Conservation (phyloP, 2,888 invertebrate species). For the Drosophila ezoana region DNA sequence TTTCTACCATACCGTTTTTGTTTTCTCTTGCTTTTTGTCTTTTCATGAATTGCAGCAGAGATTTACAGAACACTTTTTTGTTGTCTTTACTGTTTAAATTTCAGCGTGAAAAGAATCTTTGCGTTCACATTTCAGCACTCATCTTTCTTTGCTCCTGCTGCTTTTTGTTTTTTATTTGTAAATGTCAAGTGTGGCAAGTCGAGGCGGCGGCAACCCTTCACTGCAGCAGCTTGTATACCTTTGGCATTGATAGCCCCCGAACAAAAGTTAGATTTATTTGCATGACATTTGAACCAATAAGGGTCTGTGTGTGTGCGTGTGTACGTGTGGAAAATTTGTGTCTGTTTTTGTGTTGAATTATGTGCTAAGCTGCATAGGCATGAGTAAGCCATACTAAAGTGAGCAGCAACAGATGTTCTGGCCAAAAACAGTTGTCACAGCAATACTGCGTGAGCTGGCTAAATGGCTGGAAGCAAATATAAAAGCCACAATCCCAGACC, state of each 20-base stretch:
- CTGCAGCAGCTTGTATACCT: slow-evolving; percentile 52
- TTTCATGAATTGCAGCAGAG: slow-evolving; percentile 53
- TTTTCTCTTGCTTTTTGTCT: slow-evolving; percentile 16
- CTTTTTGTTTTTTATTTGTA: slow-evolving; percentile 6
- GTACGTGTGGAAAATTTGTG: background rate
- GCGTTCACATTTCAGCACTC: slow-evolving; percentile 62
- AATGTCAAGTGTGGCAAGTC: slow-evolving; percentile 70
- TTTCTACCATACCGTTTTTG: slow-evolving; percentile 21
- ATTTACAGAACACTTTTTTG: slow-evolving; percentile 43
- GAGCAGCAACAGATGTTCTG: slow-evolving; percentile 48
- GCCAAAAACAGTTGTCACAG: slow-evolving; percentile 55
- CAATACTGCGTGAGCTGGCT: slow-evolving; percentile 2
- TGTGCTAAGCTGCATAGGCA: slow-evolving; percentile 32
- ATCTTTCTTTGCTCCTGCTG: slow-evolving; percentile 32
- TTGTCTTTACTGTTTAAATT: slow-evolving; percentile 74
- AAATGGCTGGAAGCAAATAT: slow-evolving; percentile 29
- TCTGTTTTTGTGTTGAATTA: slow-evolving; percentile 31
- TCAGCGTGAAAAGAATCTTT: slow-evolving; percentile 71
- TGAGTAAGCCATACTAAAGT: slow-evolving; percentile 28
- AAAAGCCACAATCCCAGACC: slow-evolving; percentile 22
- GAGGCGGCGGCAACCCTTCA: slow-evolving; percentile 49
- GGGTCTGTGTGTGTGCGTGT: slow-evolving; percentile 12
- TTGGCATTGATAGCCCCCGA: slow-evolving; percentile 60
- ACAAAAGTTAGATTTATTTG: slow-evolving; percentile 44
- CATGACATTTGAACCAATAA: slow-evolving; percentile 54